Percentiles rank a stretch among this genome's conserved stretches.
Conservation (phyloP, 1,140 invertebrate species). For the Drosophila parabipectinata region DNA sequence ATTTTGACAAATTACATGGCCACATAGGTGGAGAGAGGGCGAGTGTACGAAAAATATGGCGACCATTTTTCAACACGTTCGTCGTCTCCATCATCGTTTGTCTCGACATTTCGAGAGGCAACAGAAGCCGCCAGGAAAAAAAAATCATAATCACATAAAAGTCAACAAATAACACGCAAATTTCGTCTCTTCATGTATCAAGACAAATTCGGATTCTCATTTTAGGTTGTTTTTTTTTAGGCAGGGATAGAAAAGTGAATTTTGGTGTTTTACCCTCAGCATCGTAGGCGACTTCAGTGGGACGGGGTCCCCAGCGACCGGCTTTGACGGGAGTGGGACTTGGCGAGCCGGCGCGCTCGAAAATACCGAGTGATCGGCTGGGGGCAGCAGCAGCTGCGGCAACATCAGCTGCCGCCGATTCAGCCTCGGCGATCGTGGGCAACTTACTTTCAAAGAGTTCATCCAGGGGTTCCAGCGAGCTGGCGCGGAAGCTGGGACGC, state of each 20-base stretch:
- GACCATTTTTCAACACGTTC: conserved; percentile 67
- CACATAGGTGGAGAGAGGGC: conserved; percentile 20
- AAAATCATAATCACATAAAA: conserved; percentile 38
- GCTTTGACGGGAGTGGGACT: conserved; percentile 88
- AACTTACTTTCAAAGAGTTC: conserved; percentile 86
- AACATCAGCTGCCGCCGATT: conserved; percentile 37
- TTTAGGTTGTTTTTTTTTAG: conserved; percentile 13
- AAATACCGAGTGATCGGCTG: conserved; percentile 80
- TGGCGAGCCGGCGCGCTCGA: conserved; percentile 85
- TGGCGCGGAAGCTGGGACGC: conserved; percentile 81
- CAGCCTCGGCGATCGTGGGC: conserved; percentile 71
- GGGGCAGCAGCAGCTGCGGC: conserved; percentile 24
- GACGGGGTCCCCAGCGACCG: conserved; percentile 87
- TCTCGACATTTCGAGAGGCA: conserved; percentile 34
- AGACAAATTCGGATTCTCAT: conserved; percentile 40
- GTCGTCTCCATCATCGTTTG: conserved; percentile 38
- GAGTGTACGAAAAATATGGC: conserved; percentile 65
- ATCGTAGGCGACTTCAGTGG: conserved; percentile 88
- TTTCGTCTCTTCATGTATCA: conserved; percentile 66
- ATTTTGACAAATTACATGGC: conserved; percentile 66
- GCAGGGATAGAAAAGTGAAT: conserved; percentile 40
- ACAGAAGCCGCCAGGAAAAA: conserved; percentile 44
- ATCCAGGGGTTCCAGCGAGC: conserved; percentile 84
- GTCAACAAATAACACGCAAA: conserved; percentile 67
- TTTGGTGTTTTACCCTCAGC: conserved; percentile 87